Evolutionary conservation across 2,888 invertebrate genomes (phyloP).

Genomic region (Diploptera punctata): DNA sequence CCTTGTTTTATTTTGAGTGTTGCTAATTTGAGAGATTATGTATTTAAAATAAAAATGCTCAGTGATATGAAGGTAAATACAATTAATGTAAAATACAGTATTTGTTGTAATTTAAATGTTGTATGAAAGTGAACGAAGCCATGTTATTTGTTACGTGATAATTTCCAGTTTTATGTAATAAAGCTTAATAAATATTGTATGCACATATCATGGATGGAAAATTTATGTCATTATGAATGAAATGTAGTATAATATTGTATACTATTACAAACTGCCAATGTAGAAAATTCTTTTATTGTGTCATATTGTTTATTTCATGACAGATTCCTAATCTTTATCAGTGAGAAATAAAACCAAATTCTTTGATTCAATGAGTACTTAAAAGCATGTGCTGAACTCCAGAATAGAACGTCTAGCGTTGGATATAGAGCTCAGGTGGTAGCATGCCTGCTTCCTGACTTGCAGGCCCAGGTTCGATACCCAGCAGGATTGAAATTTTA

Average conservation of each 20-base stretch:
- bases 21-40: neutral
- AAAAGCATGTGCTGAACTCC: too few species aligned
- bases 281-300: too few species aligned
- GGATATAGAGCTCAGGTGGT: too few species aligned
- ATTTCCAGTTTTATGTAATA: conserved; percentile 1
- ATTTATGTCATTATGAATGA: conserved; percentile 25
- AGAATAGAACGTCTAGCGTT: too few species aligned
- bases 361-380: too few species aligned
- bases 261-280: too few species aligned
- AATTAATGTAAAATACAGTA: conserved; percentile 13
- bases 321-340: too few species aligned
- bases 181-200: conserved; percentile 31
- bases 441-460: too few species aligned
- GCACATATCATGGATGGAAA: conserved; percentile 35
- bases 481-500: too few species aligned
- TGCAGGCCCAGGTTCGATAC: too few species aligned
- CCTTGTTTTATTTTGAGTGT: conserved; percentile 18
- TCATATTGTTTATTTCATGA: too few species aligned
- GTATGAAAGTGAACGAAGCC: conserved; percentile 12
- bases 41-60: conserved; percentile 26
- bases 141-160: conserved; percentile 7
- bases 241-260: conserved; percentile 15
- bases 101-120: conserved; percentile 19
- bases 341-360: too few species aligned
- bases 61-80: conserved; percentile 14